These are phyloP conservation scores for Delichon dasypus DNA, from an alignment of 2,797 vertebrate species.

Conservation along the genomic window DNA sequence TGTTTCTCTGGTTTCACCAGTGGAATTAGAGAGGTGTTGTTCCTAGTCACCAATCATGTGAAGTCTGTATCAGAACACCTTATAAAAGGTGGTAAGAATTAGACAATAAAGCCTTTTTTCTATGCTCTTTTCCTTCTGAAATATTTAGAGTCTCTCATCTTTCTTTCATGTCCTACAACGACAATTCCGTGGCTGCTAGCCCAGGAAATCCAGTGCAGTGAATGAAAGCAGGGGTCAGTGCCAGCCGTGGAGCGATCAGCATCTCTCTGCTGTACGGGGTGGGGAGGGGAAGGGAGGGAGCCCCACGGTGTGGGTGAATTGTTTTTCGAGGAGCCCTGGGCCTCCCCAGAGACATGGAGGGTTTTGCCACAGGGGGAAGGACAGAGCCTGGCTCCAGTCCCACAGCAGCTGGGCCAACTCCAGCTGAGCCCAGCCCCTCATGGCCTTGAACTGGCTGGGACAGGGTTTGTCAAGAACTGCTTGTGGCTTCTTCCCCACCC, in stretches of 20 bases:
- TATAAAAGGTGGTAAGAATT: no score
- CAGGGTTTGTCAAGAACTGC: background rate
- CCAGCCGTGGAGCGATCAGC: background rate
- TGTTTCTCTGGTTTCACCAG: no score
- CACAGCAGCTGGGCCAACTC: background rate
- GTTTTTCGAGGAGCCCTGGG: background rate
- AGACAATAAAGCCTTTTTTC: no score
- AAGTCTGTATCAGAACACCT: no score
- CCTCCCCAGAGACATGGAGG: background rate
- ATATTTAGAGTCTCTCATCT: no score
- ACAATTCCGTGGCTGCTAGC: background rate
- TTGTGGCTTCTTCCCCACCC: background rate
- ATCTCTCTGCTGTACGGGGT: background rate
- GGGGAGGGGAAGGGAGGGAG: no score
- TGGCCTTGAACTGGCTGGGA: background rate
- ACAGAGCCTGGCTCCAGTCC: background rate
- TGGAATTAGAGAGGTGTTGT: no score
- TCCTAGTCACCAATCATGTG: no score
- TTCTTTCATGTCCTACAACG: no score
- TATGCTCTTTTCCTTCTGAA: no score
- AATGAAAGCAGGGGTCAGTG: background rate
- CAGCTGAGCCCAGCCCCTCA: background rate
- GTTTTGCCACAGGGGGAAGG: background rate
- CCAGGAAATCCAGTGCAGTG: background rate
- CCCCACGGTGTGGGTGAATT: background rate